Evolutionary conservation across 2,113 vertebrate species (phyloP).

Genomic region (Daboia siamensis): DNA sequence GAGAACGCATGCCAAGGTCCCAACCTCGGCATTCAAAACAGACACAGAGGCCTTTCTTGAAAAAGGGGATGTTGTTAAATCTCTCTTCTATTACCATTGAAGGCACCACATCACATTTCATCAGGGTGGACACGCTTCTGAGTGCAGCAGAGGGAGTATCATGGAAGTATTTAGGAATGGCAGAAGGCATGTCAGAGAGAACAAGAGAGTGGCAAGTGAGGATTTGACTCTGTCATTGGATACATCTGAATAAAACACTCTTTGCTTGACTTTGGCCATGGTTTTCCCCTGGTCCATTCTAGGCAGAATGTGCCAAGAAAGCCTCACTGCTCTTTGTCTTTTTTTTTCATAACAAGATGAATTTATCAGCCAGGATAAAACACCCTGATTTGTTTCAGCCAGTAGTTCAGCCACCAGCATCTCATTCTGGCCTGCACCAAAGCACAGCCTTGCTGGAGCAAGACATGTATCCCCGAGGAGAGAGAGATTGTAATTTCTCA

Average conservation of each 20-base stretch:
- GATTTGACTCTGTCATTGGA: background rate
- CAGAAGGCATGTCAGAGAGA: background rate
- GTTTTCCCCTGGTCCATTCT: background rate
- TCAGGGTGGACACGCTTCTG: background rate
- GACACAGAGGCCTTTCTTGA: background rate
- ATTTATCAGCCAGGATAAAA: background rate
- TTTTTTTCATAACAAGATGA: background rate
- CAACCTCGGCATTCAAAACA: background rate
- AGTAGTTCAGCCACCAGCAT: background rate
- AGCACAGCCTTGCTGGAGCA: background rate
- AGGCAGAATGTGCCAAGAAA: background rate
- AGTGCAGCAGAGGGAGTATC: background rate
- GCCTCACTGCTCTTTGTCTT: background rate
- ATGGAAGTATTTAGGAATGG: background rate
- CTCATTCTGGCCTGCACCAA: background rate
- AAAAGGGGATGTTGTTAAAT: background rate
- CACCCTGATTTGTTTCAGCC: background rate
- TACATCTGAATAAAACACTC: background rate
- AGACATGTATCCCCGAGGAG: background rate
- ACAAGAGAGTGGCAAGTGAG: background rate
- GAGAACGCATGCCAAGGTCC: background rate
- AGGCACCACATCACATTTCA: background rate
- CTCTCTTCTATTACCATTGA: background rate
- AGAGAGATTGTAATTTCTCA: background rate
- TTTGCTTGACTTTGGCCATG: background rate